Evolutionary conservation across 1,140 invertebrate species (phyloP), one percentile per base, ranked within the genome.

Genomic region (Littorina saxatilis): DNA sequence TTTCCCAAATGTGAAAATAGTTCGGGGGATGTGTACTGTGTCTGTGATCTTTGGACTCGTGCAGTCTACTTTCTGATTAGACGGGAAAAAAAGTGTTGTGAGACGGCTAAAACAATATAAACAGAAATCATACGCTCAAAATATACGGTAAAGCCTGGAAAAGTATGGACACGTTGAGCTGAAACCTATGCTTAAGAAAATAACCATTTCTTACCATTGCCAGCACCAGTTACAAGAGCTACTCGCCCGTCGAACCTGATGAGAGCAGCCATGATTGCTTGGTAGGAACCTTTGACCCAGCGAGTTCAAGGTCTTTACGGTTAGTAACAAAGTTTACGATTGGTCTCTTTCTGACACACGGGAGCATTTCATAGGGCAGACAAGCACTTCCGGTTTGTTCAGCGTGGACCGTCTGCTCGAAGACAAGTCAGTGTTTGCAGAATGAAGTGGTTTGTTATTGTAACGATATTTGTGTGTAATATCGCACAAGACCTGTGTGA

Each of bases 161-260:
- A 15, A 17, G 75, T 72, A 82, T 47, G 40, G 73, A n/a, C n/a
- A n/a, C n/a, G n/a, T n/a, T n/a, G n/a, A n/a, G n/a, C n/a, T n/a
- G n/a, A n/a, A n/a, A n/a, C n/a, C n/a, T n/a, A n/a, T n/a, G n/a
- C n/a, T n/a, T n/a, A n/a, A n/a, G n/a, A n/a, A n/a, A n/a, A n/a
- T n/a, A n/a, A n/a, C n/a, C n/a, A n/a, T 20, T 73, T 47, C 63
- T 89, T 93, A 91, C 98, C 98, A 87, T 97, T 97, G 50, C 98
- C 98, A 83, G 98, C 98, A 47, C 98, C 98, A 2, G 98, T 99
- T 20, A 99, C 96, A 76, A 99, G 94, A 29, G 95, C 98, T 70
- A 99, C 98, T 91, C 95, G 94, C 32, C 96, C 97, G 91, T 98
- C 96, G 93, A 96, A 99, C 83, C 96, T 93, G 83, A 98, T 89